A percentile compares a stretch with the other conserved stretches of the same genome.
Evolutionary conservation across 2,113 vertebrate species (phyloP).

Genomic region (Prionailurus viverrinus): DNA sequence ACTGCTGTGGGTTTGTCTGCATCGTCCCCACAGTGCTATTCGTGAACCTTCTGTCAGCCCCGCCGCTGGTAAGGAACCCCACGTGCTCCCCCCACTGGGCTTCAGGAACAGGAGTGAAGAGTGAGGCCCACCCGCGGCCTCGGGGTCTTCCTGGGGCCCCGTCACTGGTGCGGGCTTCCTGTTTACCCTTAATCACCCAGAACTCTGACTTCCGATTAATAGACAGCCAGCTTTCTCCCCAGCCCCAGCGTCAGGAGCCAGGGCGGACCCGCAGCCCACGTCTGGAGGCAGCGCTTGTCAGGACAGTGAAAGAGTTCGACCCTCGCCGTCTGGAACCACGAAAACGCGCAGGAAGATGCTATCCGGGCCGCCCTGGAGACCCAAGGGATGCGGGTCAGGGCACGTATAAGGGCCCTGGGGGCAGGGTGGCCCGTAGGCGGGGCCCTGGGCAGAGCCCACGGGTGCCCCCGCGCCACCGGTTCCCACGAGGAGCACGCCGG

Average conservation of each 20-base stretch:
- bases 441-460: neutral
- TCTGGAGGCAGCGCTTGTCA: neutral
- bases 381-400: fast-evolving
- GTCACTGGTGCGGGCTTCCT: neutral
- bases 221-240: fast-evolving
- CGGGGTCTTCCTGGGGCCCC: fast-evolving
- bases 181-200: neutral
- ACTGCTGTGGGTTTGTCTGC: fast-evolving
- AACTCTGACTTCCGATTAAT: neutral
- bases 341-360: fast-evolving
- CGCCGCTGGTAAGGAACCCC: too few species aligned
- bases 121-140: fast-evolving
- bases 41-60: neutral
- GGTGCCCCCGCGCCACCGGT: fast-evolving
- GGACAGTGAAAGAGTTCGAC: too few species aligned
- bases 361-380: fast-evolving
- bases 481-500: fast-evolving
- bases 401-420: neutral
- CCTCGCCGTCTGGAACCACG: fast-evolving
- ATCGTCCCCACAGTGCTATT: too few species aligned
- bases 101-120: fast-evolving
- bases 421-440: neutral
- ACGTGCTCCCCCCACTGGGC: fast-evolving
- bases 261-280: neutral
- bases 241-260: neutral